A percentile compares a stretch with the other conserved stretches of the same genome.
phyloP scores from a whole-genome alignment of 2,797 vertebrate genomes.

The Hipposideros larvatus region DNA sequence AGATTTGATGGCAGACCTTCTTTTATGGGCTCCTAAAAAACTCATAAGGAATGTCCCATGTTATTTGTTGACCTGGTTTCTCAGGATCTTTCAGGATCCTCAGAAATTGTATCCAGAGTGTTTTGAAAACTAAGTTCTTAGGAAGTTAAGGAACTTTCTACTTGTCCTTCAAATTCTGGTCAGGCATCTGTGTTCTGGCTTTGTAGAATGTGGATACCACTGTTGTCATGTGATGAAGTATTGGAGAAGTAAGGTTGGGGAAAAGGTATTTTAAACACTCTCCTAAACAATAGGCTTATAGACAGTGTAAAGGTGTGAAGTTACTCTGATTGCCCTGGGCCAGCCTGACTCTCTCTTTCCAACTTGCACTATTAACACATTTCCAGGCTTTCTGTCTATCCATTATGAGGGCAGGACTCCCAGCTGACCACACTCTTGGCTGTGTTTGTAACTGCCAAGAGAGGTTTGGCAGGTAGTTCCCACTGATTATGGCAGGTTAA shows the following conservation, averaged over 20 bases:
- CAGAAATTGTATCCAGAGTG: background rate
- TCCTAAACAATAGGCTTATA: background rate
- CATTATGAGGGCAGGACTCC: background rate
- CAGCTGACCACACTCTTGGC: background rate
- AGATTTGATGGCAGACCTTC: background rate
- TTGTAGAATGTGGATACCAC: background rate
- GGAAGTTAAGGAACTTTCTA: background rate
- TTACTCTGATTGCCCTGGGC: background rate
- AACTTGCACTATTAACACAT: background rate
- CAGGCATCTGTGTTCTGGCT: background rate
- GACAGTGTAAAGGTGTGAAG: background rate
- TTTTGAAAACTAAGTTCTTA: constrained; percentile 26
- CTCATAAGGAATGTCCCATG: background rate
- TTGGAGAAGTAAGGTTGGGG: background rate
- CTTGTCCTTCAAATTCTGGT: background rate
- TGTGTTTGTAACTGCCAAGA: background rate
- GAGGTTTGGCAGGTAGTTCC: constrained; percentile 1
- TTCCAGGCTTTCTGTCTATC: background rate
- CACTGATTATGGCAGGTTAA: background rate
- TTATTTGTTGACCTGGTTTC: background rate
- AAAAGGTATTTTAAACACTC: background rate
- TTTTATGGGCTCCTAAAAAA: background rate
- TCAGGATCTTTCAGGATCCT: background rate
- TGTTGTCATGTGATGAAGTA: background rate
- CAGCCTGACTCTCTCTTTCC: background rate